These are phyloP conservation scores for Trachymyrmex septentrionalis DNA, from an alignment of 1,140 invertebrate genomes.

Conservation along the genomic window DNA sequence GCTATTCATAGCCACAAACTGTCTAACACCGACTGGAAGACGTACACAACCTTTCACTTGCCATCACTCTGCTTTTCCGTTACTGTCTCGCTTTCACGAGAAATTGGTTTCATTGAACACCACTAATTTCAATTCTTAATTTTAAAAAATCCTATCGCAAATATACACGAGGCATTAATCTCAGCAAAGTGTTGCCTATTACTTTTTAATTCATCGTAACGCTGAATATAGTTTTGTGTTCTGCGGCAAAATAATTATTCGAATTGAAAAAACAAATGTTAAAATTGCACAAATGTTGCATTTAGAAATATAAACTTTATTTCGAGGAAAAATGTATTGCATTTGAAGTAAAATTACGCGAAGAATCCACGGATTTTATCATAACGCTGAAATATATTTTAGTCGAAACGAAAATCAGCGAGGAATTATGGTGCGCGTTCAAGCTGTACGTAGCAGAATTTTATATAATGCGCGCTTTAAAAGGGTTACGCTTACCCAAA, in stretches of 20 bases:
- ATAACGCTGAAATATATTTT: neutral
- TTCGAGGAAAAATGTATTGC: neutral
- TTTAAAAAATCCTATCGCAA: neutral
- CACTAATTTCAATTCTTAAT: neutral
- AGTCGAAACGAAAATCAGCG: neutral
- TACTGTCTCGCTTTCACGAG: neutral
- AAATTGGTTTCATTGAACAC: neutral
- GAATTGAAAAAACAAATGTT: neutral
- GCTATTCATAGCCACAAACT: neutral
- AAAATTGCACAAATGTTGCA: neutral
- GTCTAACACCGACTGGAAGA: neutral
- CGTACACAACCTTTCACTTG: neutral
- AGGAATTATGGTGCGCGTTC: neutral
- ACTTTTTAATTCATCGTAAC: neutral
- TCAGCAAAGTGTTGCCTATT: neutral
- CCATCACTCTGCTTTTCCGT: neutral
- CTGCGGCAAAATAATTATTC: neutral
- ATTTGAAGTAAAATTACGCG: neutral
- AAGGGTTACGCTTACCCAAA: neutral
- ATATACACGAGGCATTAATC: neutral
- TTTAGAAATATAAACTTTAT: neutral
- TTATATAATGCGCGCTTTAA: neutral
- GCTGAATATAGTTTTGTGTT: neutral
- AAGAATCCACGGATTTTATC: neutral
- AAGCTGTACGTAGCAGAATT: neutral